A percentile compares a stretch with the other conserved stretches of the same genome.
These are phyloP conservation scores for Fundulus diaphanus DNA, from an alignment of 2,797 vertebrate species.

Conservation along the genomic window DNA sequence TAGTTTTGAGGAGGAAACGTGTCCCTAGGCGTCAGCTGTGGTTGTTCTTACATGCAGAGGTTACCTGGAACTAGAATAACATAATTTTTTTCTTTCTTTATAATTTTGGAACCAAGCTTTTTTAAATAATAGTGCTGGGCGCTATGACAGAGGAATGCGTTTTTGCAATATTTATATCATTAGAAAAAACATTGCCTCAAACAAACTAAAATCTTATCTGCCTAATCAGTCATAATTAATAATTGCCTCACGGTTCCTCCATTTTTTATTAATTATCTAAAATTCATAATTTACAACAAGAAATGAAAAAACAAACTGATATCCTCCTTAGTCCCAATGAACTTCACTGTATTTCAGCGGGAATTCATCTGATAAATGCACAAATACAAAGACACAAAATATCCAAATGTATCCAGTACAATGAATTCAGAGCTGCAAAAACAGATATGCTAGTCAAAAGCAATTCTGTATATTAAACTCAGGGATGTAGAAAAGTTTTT, in stretches of 20 bases:
- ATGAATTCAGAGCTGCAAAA: background rate
- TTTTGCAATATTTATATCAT: slow-evolving; percentile 30
- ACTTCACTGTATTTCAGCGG: background rate
- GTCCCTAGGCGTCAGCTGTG: slow-evolving; percentile 5
- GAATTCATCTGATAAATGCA: background rate
- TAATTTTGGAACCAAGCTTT: slow-evolving; percentile 2
- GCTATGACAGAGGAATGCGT: slow-evolving; percentile 21
- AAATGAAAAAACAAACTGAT: slow-evolving; percentile 1
- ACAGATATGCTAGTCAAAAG: background rate
- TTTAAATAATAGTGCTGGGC: slow-evolving; percentile 2
- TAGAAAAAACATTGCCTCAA: background rate
- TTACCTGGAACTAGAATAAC: background rate
- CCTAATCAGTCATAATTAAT: slow-evolving; percentile 25
- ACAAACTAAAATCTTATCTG: slow-evolving; percentile 18
- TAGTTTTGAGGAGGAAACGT: slow-evolving; percentile 41
- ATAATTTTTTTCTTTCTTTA: background rate
- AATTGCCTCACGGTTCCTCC: background rate
- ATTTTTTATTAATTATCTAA: slow-evolving; percentile 4
- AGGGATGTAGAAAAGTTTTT: no score
- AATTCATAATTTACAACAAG: background rate
- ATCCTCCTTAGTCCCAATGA: background rate
- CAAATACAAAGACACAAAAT: background rate
- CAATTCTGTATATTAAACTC: background rate
- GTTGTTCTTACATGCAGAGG: no score
- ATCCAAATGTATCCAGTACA: no score